Percentiles rank a stretch among this genome's conserved stretches.
phyloP scores from a whole-genome alignment of 2,888 invertebrate genomes.

The Eurytoma californica region DNA sequence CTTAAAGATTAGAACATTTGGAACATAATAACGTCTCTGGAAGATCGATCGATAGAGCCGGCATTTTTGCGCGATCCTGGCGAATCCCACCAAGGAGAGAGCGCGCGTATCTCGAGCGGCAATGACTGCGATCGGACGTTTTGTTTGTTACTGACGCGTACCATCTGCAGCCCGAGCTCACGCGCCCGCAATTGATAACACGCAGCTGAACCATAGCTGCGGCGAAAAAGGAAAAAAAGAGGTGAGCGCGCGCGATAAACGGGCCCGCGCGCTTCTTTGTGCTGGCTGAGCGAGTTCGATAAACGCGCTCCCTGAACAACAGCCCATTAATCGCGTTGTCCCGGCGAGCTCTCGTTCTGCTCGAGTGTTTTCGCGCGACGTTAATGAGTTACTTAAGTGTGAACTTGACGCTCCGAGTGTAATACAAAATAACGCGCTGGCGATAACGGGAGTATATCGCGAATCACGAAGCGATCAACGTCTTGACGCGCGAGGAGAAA shows the following conservation, averaged over 20 bases:
- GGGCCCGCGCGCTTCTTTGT: slow-evolving; percentile 13
- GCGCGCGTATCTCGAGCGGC: not conserved
- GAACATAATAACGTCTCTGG: slow-evolving; percentile 10
- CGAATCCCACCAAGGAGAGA: not conserved
- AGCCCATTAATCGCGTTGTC: no score
- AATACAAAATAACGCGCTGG: no score
- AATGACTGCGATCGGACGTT: slow-evolving; percentile 6
- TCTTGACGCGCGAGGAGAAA: slow-evolving; percentile 30
- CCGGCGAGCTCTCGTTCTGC: no score
- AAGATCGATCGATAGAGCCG: not conserved
- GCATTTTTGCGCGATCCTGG: not conserved
- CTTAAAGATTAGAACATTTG: slow-evolving; percentile 29
- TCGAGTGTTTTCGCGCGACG: no score
- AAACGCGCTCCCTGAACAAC: slow-evolving; percentile 3
- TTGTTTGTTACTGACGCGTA: slow-evolving; percentile 26
- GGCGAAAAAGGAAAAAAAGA: slow-evolving; percentile 1
- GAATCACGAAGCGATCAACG: slow-evolving; percentile 25
- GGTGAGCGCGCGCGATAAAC: slow-evolving; percentile 21
- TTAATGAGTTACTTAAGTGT: not conserved
- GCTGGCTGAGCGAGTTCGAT: slow-evolving; percentile 32
- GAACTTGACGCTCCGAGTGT: no score
- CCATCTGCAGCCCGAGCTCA: not conserved
- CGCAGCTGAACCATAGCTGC: slow-evolving; percentile 27
- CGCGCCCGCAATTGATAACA: slow-evolving; percentile 20
- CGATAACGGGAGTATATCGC: no score